Evolutionary conservation across 2,797 vertebrate species (phyloP), one percentile per base, ranked within the genome.

Genomic region (Mormyrus hasselquistii): DNA sequence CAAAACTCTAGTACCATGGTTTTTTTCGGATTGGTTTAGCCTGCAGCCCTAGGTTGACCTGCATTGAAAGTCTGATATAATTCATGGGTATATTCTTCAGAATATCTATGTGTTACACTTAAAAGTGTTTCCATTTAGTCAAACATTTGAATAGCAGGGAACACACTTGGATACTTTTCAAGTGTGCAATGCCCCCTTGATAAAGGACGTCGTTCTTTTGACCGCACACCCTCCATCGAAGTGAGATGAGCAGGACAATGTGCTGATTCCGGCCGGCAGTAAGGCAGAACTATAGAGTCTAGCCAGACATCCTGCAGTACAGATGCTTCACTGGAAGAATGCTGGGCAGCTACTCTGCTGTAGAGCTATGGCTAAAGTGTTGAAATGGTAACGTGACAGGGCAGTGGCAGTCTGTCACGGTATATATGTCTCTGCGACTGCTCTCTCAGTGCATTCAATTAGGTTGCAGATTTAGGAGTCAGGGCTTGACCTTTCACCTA

Each of bases 181-280:
- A 69, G 86, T 53, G 57, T 88, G 87, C 53, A 52, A 82, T 84
- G 49, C 83, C 83, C 65, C 62, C 47, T 83, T 90, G n/a, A 90
- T 62, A 93, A 96, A 96, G 87, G 96, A 96, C 85, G 38, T 57
- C 12, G 4, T 9, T 83, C 10, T 89, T 87, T 87, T 82, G 44
- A 8, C 41, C 3, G 0, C 22, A n/a, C n/a, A 44, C 50, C 22
- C 41, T 2, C n/a, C 29, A 82, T 57, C 29, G 62, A 87, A 47
- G 53, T 87, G 50, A 47, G 76, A 62, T 87, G 41, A 88, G 52
- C 14, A 87, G 53, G 87, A 62, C 84, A 38, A 82, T 53, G 12
- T 89, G 85, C 50, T 47, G 69, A n/a, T 16, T 47, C 3, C 84
- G 47, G 62, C 16, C 50, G 25, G 47, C 16, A 10, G 88, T n/a